Evolutionary conservation across 1,140 invertebrate genomes (phyloP).

Genomic region (Protaetia brevitarsis): DNA sequence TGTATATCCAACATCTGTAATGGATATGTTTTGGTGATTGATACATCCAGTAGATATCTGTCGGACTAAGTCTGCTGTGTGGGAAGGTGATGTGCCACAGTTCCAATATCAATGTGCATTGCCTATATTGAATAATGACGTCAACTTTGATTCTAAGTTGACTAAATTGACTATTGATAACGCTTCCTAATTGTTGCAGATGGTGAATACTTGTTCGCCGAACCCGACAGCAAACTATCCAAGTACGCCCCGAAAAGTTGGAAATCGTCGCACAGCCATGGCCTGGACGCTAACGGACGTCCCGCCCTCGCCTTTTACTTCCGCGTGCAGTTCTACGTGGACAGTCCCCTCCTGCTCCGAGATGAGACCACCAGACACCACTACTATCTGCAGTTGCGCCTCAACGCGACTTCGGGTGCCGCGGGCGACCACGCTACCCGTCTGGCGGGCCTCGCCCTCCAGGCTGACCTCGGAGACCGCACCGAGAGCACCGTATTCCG

Average conservation of each 20-base stretch:
- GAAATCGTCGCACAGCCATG: conserved; percentile 88
- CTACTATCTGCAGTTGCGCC: conserved; percentile 90
- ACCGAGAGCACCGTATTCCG: conserved; percentile 66
- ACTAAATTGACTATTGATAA: not conserved
- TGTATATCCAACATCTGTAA: too few relatives aligned
- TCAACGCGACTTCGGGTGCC: conserved; percentile 76
- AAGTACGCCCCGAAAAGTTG: conserved; percentile 95
- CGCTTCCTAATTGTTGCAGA: conserved; percentile 61
- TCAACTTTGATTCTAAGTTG: too few relatives aligned
- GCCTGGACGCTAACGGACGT: conserved; percentile 83
- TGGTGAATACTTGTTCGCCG: conserved; percentile 92
- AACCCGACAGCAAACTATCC: conserved; percentile 88
- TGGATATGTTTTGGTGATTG: too few relatives aligned
- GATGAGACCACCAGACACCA: conserved; percentile 87
- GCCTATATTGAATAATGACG: too few relatives aligned
- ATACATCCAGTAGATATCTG: too few relatives aligned
- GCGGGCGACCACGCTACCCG: conserved; percentile 72
- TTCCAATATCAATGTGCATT: too few relatives aligned
- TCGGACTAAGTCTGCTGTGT: too few relatives aligned
- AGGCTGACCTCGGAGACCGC: conserved; percentile 86
- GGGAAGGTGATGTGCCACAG: too few relatives aligned
- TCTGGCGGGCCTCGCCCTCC: conserved; percentile 76
- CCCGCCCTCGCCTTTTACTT: conserved; percentile 88
- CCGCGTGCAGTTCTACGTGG: conserved; percentile 92
- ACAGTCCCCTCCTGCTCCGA: conserved; percentile 79